A percentile compares a stretch with the other conserved stretches of the same genome.
These are phyloP conservation scores for Brachyhypopomus occidentalis DNA, from an alignment of 2,113 vertebrate species.

Conservation along the genomic window DNA sequence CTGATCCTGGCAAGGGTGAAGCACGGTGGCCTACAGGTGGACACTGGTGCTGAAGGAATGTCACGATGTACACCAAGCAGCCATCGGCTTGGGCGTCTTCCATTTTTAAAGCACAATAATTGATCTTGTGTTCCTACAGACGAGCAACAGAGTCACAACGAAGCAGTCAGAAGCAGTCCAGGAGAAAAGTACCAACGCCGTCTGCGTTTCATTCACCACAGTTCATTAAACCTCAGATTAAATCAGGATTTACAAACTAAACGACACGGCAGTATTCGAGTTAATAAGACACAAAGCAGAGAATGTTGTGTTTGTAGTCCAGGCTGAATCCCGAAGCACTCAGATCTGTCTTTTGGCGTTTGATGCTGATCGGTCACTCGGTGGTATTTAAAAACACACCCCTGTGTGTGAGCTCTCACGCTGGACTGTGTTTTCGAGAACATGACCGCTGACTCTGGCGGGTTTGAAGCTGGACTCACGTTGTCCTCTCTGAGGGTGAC, in stretches of 20 bases:
- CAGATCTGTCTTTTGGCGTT: neutral
- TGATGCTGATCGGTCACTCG: neutral
- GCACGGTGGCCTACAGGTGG: slow-evolving; percentile 26
- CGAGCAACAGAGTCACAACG: slow-evolving; percentile 8
- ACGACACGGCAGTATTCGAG: neutral
- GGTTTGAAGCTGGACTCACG: slow-evolving; percentile 53
- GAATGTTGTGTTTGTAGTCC: neutral
- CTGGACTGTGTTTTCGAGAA: slow-evolving; percentile 25
- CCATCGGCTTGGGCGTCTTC: slow-evolving; percentile 23
- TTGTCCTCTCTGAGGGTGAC: slow-evolving; percentile 25
- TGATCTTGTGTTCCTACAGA: neutral
- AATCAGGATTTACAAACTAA: neutral
- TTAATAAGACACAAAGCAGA: neutral
- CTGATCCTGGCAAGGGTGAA: slow-evolving; percentile 38
- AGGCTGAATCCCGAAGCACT: neutral
- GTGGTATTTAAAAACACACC: neutral
- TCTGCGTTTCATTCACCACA: neutral
- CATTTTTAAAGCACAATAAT: slow-evolving; percentile 8
- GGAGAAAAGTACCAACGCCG: neutral
- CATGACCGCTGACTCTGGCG: slow-evolving; percentile 26
- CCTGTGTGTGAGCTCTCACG: neutral
- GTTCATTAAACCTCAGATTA: neutral
- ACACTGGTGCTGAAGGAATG: neutral
- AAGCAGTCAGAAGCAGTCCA: neutral
- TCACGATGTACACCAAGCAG: slow-evolving; percentile 17